Conservation (phyloP, 1,140 invertebrate genomes). For the Aricia agestis region DNA sequence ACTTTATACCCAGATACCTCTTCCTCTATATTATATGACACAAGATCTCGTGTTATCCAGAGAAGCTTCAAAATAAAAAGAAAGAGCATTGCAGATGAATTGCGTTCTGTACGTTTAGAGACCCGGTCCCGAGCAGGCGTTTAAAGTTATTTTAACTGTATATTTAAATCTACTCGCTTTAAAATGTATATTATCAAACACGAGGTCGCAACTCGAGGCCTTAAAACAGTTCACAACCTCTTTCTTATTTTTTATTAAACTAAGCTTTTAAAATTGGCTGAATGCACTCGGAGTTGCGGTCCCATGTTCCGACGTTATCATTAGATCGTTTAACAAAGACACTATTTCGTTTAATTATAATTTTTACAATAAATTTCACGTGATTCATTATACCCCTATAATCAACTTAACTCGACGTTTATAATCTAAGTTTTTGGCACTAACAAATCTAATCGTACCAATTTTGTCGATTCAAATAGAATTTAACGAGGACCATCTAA, state of each 20-base stretch:
- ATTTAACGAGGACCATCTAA: conserved; percentile 17
- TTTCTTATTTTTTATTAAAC: conserved; percentile 60
- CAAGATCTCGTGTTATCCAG: too few species aligned
- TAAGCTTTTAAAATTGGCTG: conserved; percentile 69
- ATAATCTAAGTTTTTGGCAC: conserved; percentile 68
- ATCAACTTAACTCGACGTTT: conserved; percentile 65
- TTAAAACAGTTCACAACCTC: conserved; percentile 68
- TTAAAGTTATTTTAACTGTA: conserved; percentile 53
- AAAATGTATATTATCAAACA: conserved; percentile 54
- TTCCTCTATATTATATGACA: neutral
- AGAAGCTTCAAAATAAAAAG: conserved; percentile 13
- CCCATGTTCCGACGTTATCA: conserved; percentile 47
- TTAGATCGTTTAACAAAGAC: conserved; percentile 64
- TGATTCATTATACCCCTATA: conserved; percentile 60
- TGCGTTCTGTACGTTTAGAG: conserved; percentile 52
- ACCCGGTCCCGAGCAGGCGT: conserved; percentile 60
- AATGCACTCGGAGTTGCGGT: conserved; percentile 41
- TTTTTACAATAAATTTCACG: conserved; percentile 64
- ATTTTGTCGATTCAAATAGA: conserved; percentile 32
- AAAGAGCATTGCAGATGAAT: conserved; percentile 38
- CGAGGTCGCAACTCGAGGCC: conserved; percentile 45
- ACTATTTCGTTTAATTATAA: conserved; percentile 68
- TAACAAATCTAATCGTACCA: conserved; percentile 67
- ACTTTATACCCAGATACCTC: neutral
- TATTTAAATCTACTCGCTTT: conserved; percentile 51